Conservation (phyloP, 2,113 vertebrate genomes). For the Crocuta crocuta region DNA sequence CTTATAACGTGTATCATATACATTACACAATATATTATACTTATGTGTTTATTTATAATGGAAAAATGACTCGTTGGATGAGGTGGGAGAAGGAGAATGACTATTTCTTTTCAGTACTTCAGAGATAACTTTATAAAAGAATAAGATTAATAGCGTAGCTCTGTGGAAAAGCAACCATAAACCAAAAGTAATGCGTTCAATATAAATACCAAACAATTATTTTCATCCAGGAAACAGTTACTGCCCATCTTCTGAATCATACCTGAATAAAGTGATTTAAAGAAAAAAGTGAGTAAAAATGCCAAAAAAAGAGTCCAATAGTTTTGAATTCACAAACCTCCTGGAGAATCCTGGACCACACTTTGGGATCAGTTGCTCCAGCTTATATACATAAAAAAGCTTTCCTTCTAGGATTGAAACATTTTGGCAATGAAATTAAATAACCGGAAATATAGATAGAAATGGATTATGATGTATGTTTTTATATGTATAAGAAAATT, state of each 20-base stretch:
- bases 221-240: neutral
- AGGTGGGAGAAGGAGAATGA: neutral
- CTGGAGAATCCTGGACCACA: neutral
- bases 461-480: neutral
- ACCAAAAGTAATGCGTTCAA: neutral
- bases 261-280: neutral
- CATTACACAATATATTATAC: too few species aligned
- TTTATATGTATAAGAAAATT: neutral
- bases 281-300: neutral
- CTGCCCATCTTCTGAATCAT: neutral
- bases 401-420: neutral
- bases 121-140: neutral
- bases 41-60: neutral
- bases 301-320: neutral
- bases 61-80: neutral
- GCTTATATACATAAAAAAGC: neutral
- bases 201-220: neutral
- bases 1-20: neutral
- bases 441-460: neutral
- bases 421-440: neutral
- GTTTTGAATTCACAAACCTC: neutral
- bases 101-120: neutral
- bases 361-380: neutral
- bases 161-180: neutral
- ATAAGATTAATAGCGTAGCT: neutral